phyloP scores from a whole-genome alignment of 2,797 vertebrate genomes.

The Cryptoprocta ferox region DNA sequence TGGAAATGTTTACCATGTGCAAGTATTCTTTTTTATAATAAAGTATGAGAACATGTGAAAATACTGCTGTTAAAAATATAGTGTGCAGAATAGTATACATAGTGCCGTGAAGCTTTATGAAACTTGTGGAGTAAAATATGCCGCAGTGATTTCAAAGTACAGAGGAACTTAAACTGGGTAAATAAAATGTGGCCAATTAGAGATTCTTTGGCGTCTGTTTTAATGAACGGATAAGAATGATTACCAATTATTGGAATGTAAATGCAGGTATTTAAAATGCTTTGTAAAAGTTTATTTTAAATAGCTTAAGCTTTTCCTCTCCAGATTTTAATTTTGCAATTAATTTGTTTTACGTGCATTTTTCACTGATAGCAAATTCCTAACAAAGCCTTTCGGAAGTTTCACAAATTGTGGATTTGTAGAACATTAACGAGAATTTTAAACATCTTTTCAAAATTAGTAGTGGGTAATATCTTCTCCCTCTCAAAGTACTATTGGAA shows the following conservation, averaged over 20 bases:
- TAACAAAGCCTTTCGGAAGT: conserved; percentile 51
- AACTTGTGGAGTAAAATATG: conserved; percentile 27
- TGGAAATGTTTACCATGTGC: conserved; percentile 23
- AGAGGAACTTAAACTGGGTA: conserved; percentile 47
- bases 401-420: conserved; percentile 54
- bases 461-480: background rate
- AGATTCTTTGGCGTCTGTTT: background rate
- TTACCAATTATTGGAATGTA: conserved; percentile 54
- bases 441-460: conserved; percentile 15
- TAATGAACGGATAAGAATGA: conserved; percentile 51
- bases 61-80: conserved; percentile 26
- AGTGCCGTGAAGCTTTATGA: background rate
- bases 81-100: background rate
- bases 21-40: conserved; percentile 14
- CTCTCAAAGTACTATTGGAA: background rate
- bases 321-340: conserved; percentile 59
- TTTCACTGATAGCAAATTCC: conserved; percentile 53
- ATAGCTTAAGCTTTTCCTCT: conserved; percentile 39
- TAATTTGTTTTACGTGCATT: conserved; percentile 39
- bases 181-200: conserved; percentile 28
- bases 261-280: conserved; percentile 40
- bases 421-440: conserved; percentile 25
- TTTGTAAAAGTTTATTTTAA: conserved; percentile 60
- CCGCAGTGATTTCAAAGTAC: conserved; percentile 29
- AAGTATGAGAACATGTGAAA: background rate